These are phyloP conservation scores for Stramonita haemastoma DNA, from an alignment of 2,888 invertebrate genomes.

Conservation along the genomic window DNA sequence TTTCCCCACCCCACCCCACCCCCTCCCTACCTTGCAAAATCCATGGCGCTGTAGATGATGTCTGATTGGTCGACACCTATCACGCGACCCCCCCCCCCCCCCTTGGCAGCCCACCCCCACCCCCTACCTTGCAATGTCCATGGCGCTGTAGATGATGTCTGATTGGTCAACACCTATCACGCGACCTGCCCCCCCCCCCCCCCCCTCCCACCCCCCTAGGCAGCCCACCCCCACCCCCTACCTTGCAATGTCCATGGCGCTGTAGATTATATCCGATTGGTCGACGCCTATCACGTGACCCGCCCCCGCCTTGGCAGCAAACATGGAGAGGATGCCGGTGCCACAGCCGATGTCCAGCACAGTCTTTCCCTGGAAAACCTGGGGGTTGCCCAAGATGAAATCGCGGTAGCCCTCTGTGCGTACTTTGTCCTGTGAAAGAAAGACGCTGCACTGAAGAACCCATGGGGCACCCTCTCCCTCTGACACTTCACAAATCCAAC, in stretches of 20 bases:
- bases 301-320: slow-evolving; percentile 94
- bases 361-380: slow-evolving; percentile 85
- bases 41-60: slow-evolving; percentile 79
- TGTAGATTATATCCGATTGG: slow-evolving; percentile 78
- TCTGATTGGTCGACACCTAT: slow-evolving; percentile 79
- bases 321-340: slow-evolving; percentile 89
- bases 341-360: slow-evolving; percentile 82
- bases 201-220: too few species aligned
- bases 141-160: slow-evolving; percentile 78
- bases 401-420: slow-evolving; percentile 92
- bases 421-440: slow-evolving; percentile 68
- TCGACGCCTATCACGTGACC: slow-evolving; percentile 82
- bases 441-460: background rate
- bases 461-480: background rate
- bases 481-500: too few species aligned
- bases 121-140: slow-evolving; percentile 78
- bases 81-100: slow-evolving; percentile 91
- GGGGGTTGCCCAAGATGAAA: slow-evolving; percentile 87
- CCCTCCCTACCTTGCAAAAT: slow-evolving; percentile 78
- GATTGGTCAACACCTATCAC: slow-evolving; percentile 80
- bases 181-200: slow-evolving; percentile 92
- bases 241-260: slow-evolving; percentile 79
- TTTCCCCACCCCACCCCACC: too few species aligned
- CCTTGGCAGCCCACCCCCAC: too few species aligned
- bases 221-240: too few species aligned